These are phyloP conservation scores for Chrysotoxum bicinctum DNA, from an alignment of 2,888 invertebrate species.

Conservation along the genomic window DNA sequence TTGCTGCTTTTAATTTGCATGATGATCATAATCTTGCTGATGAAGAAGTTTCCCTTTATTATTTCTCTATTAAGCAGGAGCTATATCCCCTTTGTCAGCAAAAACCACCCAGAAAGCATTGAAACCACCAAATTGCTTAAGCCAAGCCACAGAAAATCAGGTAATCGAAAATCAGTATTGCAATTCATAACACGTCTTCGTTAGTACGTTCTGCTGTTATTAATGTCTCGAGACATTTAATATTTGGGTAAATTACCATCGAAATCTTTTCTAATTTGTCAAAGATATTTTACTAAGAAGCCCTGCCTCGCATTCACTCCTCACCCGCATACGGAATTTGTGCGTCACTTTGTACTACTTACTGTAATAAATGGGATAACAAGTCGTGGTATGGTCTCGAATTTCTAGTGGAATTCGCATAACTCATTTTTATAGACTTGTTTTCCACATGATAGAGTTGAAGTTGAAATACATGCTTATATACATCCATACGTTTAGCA, in stretches of 20 bases:
- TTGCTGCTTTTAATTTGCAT: slow-evolving; percentile 36
- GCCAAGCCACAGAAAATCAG: slow-evolving; percentile 34
- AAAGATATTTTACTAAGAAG: slow-evolving; percentile 44
- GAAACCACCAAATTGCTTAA: slow-evolving; percentile 27
- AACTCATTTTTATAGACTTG: slow-evolving; percentile 60
- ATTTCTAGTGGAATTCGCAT: slow-evolving; percentile 64
- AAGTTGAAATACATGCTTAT: slow-evolving; percentile 12
- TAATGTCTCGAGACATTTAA: slow-evolving; percentile 62
- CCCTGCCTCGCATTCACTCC: background rate
- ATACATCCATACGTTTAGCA: slow-evolving; percentile 26
- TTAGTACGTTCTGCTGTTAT: slow-evolving; percentile 51
- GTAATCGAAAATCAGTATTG: slow-evolving; percentile 65
- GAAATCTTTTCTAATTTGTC: slow-evolving; percentile 66
- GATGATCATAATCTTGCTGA: slow-evolving; percentile 51
- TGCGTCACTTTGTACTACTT: slow-evolving; percentile 54
- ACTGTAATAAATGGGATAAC: slow-evolving; percentile 57
- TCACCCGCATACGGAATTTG: slow-evolving; percentile 37
- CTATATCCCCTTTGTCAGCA: slow-evolving; percentile 13
- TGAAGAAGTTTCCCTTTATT: slow-evolving; percentile 31
- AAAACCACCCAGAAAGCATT: slow-evolving; percentile 8
- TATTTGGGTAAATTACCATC: slow-evolving; percentile 66
- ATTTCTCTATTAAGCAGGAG: slow-evolving; percentile 3
- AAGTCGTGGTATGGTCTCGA: slow-evolving; percentile 56
- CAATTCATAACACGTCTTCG: slow-evolving; percentile 64
- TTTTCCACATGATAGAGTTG: slow-evolving; percentile 54